Percentiles rank a stretch among this genome's conserved stretches.
Conservation (phyloP, 2,797 vertebrate genomes). For the Menidia menidia region DNA sequence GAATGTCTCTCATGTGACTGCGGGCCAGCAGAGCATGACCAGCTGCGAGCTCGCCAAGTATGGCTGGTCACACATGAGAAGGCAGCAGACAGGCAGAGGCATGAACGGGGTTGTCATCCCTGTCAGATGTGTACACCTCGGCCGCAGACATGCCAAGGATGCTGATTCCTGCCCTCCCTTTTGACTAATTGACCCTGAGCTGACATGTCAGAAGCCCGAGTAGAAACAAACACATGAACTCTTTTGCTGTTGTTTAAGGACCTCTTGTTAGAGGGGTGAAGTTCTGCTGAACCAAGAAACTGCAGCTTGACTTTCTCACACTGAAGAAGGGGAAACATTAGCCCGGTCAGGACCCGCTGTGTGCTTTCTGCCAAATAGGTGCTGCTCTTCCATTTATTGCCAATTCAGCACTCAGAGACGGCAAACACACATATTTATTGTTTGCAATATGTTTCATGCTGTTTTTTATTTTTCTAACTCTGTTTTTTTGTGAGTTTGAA, state of each 20-base stretch:
- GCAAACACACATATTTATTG: not conserved
- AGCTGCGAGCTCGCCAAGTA: constrained; percentile 53
- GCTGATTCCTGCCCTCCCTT: constrained; percentile 49
- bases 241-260: constrained; percentile 30
- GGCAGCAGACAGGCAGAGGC: constrained; percentile 68
- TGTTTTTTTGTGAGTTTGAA: not conserved
- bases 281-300: constrained; percentile 44
- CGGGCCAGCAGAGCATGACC: constrained; percentile 61
- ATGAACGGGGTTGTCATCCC: constrained; percentile 59
- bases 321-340: not conserved
- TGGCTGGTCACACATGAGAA: constrained; percentile 69
- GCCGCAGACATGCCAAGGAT: constrained; percentile 50
- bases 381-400: not conserved
- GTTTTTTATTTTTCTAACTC: not conserved
- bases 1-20: constrained; percentile 74
- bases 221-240: constrained; percentile 44
- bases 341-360: constrained; percentile 11
- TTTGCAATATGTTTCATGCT: not conserved
- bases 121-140: constrained; percentile 67
- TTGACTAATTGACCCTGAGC: constrained; percentile 79
- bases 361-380: not conserved
- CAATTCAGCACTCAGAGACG: not conserved
- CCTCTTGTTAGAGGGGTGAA: constrained; percentile 22
- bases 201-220: constrained; percentile 58
- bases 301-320: constrained; percentile 30